A percentile compares a stretch with the other conserved stretches of the same genome.
Conservation (phyloP, 2,888 invertebrate species). For the Molanna angustata region DNA sequence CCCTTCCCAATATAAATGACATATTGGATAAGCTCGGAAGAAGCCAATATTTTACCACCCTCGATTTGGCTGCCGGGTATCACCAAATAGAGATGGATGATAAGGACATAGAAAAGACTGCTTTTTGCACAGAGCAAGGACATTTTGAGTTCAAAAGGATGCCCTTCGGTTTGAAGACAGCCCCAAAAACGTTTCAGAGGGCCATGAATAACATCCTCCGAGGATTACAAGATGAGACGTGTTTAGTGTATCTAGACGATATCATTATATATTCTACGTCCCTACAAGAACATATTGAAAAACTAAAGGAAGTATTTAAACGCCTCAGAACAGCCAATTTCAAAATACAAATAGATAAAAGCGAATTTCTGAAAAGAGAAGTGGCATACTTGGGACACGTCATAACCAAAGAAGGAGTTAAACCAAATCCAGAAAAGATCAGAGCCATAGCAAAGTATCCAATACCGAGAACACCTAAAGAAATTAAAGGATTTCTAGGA, state of each 20-base stretch:
- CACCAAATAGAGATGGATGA: slow-evolving; percentile 2
- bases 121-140: neutral
- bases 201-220: neutral
- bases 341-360: slow-evolving; percentile 41
- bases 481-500: slow-evolving; percentile 9
- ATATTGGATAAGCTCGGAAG: slow-evolving; percentile 26
- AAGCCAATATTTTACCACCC: slow-evolving; percentile 25
- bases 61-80: slow-evolving; percentile 5
- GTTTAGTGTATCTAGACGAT: slow-evolving; percentile 2
- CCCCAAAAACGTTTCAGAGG: neutral
- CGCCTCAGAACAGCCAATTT: slow-evolving; percentile 27
- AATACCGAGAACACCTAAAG: neutral
- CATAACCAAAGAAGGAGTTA: slow-evolving; percentile 7
- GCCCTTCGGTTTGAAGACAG: neutral
- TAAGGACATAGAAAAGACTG: neutral
- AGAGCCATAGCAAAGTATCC: slow-evolving; percentile 3
- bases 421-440: slow-evolving; percentile 8
- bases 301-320: neutral
- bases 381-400: slow-evolving; percentile 1
- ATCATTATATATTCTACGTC: neutral
- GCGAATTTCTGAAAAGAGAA: neutral
- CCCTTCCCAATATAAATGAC: slow-evolving; percentile 30
- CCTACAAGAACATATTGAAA: neutral
- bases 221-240: neutral
- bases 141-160: slow-evolving; percentile 2